Evolutionary conservation across 1,140 invertebrate species (phyloP).

Genomic region (Diabrotica virgifera): DNA sequence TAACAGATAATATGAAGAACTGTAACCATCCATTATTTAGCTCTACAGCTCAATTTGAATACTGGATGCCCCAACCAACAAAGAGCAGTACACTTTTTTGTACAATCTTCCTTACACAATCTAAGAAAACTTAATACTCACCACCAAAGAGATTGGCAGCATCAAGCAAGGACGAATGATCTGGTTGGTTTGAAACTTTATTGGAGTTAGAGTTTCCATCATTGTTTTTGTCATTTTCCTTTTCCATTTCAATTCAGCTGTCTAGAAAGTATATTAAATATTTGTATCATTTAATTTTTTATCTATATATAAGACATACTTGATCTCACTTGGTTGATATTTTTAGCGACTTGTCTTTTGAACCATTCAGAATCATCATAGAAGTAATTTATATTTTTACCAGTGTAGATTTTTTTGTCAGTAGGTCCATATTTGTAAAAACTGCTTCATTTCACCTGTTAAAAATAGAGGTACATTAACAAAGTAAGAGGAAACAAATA

Average conservation of each 20-base stretch:
- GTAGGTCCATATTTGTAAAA: too few relatives aligned
- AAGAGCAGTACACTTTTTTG: not conserved
- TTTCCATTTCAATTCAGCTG: conserved; percentile 42
- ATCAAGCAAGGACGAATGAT: conserved; percentile 59
- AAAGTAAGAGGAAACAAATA: too few relatives aligned
- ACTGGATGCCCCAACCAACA: not conserved
- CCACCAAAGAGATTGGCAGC: conserved; percentile 64
- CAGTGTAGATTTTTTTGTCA: too few relatives aligned
- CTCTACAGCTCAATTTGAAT: not conserved
- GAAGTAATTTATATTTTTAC: too few relatives aligned
- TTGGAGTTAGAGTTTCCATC: conserved; percentile 46
- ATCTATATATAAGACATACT: too few relatives aligned
- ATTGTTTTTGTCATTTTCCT: conserved; percentile 48
- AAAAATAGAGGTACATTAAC: too few relatives aligned
- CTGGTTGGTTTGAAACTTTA: conserved; percentile 44
- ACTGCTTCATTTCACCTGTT: too few relatives aligned
- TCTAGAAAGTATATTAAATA: too few relatives aligned
- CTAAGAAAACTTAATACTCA: conserved; percentile 39
- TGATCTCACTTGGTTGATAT: too few relatives aligned
- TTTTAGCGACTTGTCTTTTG: too few relatives aligned
- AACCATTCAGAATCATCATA: too few relatives aligned
- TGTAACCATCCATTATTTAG: not conserved
- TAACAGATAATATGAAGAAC: not conserved
- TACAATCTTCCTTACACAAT: not conserved
- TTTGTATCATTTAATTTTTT: too few relatives aligned